Evolutionary conservation across 30 jellyfish, hydroid and myxozoan genomes (phyloP).

Genomic region (Rhopilema esculentum): DNA sequence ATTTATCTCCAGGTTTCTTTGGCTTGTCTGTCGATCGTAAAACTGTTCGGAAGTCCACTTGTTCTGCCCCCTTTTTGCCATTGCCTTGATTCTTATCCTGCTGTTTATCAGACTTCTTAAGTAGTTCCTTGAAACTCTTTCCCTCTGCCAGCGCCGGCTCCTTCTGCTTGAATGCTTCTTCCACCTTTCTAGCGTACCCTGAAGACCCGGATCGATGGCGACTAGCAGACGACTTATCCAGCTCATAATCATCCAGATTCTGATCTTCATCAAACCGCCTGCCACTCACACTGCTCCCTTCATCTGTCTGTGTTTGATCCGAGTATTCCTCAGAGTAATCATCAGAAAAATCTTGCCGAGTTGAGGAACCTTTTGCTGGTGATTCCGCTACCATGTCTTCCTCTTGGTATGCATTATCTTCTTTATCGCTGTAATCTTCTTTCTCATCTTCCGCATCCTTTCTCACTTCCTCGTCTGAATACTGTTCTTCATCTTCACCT

Average conservation of each 20-base stretch:
- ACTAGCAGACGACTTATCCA: conserved; percentile 19
- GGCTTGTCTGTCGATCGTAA: conserved; percentile 70
- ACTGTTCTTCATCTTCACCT: conserved; percentile 18
- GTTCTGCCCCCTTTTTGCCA: conserved; percentile 83
- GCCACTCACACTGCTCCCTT: conserved; percentile 70
- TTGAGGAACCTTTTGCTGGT: not conserved
- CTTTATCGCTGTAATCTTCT: conserved; percentile 33
- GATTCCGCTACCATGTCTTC: not conserved
- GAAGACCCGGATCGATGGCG: conserved; percentile 25
- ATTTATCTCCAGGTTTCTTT: conserved; percentile 27
- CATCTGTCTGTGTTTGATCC: conserved; percentile 70
- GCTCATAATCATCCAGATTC: conserved; percentile 51
- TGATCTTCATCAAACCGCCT: conserved; percentile 62
- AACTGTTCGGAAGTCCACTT: conserved; percentile 91
- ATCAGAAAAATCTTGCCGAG: conserved; percentile 40
- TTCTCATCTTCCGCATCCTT: conserved; percentile 18
- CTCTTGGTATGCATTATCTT: conserved; percentile 16
- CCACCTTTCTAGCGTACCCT: conserved; percentile 47
- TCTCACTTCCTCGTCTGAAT: conserved; percentile 28
- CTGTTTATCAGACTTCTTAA: conserved; percentile 65
- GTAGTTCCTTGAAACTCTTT: conserved; percentile 81
- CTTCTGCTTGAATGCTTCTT: conserved; percentile 76
- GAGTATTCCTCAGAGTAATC: conserved; percentile 65
- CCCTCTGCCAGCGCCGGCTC: conserved; percentile 96
- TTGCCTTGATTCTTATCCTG: conserved; percentile 15